Conservation (phyloP, 2,888 invertebrate species). For the Zygothrica quintamaculata region DNA sequence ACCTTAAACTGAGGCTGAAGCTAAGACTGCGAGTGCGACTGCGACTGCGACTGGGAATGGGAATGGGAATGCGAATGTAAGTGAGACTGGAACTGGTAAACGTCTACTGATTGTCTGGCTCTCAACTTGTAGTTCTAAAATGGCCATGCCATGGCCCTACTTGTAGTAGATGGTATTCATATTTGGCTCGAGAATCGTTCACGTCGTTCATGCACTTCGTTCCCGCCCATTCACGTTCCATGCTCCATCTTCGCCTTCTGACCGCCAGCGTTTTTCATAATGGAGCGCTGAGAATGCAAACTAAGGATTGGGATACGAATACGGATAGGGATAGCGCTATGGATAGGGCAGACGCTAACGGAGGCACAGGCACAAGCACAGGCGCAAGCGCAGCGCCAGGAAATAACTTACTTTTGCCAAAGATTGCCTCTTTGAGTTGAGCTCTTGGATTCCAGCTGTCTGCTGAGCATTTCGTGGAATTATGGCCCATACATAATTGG, state of each 20-base stretch:
- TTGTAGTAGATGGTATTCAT: constrained; percentile 37
- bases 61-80: neutral
- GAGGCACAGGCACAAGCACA: neutral
- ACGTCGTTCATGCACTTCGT: constrained; percentile 39
- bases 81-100: constrained; percentile 4
- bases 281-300: neutral
- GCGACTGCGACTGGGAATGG: constrained; percentile 7
- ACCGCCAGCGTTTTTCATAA: constrained; percentile 56
- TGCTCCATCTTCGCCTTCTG: constrained; percentile 50
- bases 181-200: constrained; percentile 41
- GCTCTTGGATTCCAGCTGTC: constrained; percentile 29
- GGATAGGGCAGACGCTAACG: constrained; percentile 1
- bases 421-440: constrained; percentile 24
- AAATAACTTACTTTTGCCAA: constrained; percentile 74
- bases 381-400: constrained; percentile 64
- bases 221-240: constrained; percentile 77
- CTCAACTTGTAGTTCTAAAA: constrained; percentile 52
- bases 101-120: constrained; percentile 46
- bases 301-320: neutral
- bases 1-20: constrained; percentile 1
- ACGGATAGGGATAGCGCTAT: neutral
- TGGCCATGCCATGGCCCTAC: constrained; percentile 47
- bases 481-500: constrained; percentile 35
- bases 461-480: constrained; percentile 40
- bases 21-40: constrained; percentile 18